Conservation (phyloP, 2,797 vertebrate species). For the Eulemur mongoz region DNA sequence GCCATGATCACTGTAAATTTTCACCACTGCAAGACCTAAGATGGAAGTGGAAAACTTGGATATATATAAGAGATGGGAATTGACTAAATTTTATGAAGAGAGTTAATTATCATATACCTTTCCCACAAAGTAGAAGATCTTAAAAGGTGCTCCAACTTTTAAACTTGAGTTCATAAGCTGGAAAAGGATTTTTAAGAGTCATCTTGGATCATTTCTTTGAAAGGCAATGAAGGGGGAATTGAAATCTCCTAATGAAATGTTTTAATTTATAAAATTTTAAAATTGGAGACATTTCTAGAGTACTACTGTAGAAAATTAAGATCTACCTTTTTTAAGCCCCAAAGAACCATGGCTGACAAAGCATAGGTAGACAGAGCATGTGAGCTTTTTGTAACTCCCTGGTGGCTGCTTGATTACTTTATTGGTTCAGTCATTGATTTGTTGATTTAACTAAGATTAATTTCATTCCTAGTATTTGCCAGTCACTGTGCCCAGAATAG, state of each 20-base stretch:
- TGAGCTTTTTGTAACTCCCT: background rate
- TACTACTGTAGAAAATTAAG: background rate
- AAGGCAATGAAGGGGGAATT: background rate
- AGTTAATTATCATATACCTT: conserved; percentile 31
- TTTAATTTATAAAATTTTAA: background rate
- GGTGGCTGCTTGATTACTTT: background rate
- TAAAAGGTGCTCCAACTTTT: background rate
- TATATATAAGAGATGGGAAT: background rate
- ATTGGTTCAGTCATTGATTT: background rate
- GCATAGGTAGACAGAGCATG: background rate
- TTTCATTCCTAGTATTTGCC: background rate
- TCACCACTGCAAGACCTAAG: conserved; percentile 59
- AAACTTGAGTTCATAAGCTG: background rate
- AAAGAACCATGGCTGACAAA: background rate
- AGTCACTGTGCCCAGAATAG: background rate
- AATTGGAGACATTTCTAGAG: background rate
- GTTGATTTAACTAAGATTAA: conserved; percentile 20
- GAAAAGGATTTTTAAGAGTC: conserved; percentile 18
- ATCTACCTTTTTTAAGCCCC: background rate
- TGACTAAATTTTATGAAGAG: conserved; percentile 20
- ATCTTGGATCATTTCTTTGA: background rate
- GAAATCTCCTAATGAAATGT: conserved; percentile 13
- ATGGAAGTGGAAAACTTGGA: background rate
- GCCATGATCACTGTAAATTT: conserved; percentile 68
- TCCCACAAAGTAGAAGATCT: background rate